Conservation (phyloP, 1,140 invertebrate species). For the Oppia nitens region DNA sequence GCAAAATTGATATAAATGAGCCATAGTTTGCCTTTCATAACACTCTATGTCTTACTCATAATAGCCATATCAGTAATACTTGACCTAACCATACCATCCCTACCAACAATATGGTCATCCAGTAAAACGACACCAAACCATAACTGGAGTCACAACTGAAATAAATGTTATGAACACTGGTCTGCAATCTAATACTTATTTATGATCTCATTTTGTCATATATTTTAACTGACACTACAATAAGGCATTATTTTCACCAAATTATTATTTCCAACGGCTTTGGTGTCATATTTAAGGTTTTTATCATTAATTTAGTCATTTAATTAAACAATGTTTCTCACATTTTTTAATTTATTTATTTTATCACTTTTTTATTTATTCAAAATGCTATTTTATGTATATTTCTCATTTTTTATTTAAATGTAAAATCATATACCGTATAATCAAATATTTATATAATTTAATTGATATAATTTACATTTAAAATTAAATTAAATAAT, state of each 20-base stretch:
- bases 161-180: not conserved
- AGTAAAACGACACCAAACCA: too few relatives aligned
- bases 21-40: not conserved
- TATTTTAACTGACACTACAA: not conserved
- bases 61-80: not conserved
- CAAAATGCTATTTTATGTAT: too few relatives aligned
- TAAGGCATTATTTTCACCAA: not conserved
- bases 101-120: too few relatives aligned
- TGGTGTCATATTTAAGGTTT: not conserved
- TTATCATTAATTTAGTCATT: not conserved
- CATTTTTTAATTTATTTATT: too few relatives aligned
- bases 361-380: too few relatives aligned
- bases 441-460: too few relatives aligned
- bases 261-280: not conserved
- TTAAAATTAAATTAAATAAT: too few relatives aligned
- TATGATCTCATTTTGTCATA: not conserved
- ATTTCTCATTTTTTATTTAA: too few relatives aligned
- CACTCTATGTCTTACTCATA: not conserved
- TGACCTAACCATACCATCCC: not conserved
- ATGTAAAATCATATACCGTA: too few relatives aligned
- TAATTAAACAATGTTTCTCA: not conserved
- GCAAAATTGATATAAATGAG: not conserved
- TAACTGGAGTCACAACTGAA: not conserved
- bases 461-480: too few relatives aligned
- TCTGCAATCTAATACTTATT: not conserved